Percentiles rank a stretch among this genome's conserved stretches.
phyloP scores from a whole-genome alignment of 2,113 vertebrate genomes.

The Pogona vitticeps region DNA sequence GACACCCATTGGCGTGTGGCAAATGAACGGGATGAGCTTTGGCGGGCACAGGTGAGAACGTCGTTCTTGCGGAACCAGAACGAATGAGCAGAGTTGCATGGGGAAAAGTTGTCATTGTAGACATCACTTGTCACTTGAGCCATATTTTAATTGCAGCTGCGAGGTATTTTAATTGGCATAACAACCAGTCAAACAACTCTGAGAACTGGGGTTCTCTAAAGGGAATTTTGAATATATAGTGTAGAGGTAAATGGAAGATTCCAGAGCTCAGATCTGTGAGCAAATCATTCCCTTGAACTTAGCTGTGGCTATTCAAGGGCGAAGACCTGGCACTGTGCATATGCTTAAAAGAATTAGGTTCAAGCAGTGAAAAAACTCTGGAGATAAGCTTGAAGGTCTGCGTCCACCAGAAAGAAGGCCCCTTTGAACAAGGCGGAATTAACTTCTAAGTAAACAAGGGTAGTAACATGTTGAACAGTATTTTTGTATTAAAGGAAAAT shows the following conservation, averaged over 20 bases:
- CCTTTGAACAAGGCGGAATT: not conserved
- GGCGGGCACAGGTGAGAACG: conserved; percentile 88
- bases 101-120: too few relatives aligned
- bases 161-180: not conserved
- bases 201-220: not conserved
- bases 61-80: not conserved
- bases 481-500: too few relatives aligned
- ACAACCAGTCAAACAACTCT: not conserved
- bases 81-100: not conserved
- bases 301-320: not conserved
- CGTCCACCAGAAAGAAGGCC: not conserved
- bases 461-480: not conserved
- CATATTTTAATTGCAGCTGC: not conserved
- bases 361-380: not conserved
- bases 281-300: not conserved
- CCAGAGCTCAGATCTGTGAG: not conserved
- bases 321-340: not conserved
- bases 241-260: not conserved
- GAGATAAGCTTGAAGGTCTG: not conserved
- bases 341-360: not conserved
- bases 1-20: conserved; percentile 94
- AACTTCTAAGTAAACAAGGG: not conserved
- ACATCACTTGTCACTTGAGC: not conserved
- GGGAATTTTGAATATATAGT: not conserved
- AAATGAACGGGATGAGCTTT: conserved; percentile 91